A percentile compares a stretch with the other conserved stretches of the same genome.
Evolutionary conservation across 2,888 invertebrate genomes (phyloP).

Genomic region (Leptinotarsa haldemani): DNA sequence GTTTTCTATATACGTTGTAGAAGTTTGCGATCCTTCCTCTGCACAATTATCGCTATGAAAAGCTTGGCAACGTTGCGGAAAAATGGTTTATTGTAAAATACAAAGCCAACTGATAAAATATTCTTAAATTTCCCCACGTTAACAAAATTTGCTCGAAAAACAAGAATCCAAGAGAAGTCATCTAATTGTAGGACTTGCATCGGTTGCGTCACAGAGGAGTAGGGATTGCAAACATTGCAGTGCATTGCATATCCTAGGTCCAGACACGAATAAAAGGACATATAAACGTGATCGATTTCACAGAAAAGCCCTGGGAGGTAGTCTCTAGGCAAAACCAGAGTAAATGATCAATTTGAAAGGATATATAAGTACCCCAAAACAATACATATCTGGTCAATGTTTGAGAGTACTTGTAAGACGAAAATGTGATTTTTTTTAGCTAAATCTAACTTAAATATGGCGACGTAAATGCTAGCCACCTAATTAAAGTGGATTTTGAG

Average conservation of each 20-base stretch:
- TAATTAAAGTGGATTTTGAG: constrained; percentile 58
- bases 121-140: constrained; percentile 35
- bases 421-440: constrained; percentile 55
- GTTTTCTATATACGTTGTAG: neutral
- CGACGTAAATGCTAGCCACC: constrained; percentile 62
- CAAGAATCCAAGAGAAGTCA: constrained; percentile 21
- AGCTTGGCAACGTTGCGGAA: constrained; percentile 46
- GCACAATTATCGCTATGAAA: constrained; percentile 30
- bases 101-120: constrained; percentile 32
- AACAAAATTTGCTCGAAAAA: constrained; percentile 29
- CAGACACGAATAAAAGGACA: constrained; percentile 51
- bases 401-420: constrained; percentile 12
- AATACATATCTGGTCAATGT: constrained; percentile 13
- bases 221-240: constrained; percentile 43
- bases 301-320: constrained; percentile 52
- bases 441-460: constrained; percentile 67
- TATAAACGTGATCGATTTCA: constrained; percentile 60
- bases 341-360: constrained; percentile 30
- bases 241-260: constrained; percentile 41
- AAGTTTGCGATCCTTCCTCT: constrained; percentile 20
- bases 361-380: constrained; percentile 20
- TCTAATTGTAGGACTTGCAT: constrained; percentile 26
- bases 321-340: constrained; percentile 36
- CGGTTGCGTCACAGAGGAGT: constrained; percentile 33
- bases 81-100: constrained; percentile 41